Evolutionary conservation across 2,797 vertebrate species (phyloP), one percentile per base, ranked within the genome.

Genomic region (Psittacula derbiana): DNA sequence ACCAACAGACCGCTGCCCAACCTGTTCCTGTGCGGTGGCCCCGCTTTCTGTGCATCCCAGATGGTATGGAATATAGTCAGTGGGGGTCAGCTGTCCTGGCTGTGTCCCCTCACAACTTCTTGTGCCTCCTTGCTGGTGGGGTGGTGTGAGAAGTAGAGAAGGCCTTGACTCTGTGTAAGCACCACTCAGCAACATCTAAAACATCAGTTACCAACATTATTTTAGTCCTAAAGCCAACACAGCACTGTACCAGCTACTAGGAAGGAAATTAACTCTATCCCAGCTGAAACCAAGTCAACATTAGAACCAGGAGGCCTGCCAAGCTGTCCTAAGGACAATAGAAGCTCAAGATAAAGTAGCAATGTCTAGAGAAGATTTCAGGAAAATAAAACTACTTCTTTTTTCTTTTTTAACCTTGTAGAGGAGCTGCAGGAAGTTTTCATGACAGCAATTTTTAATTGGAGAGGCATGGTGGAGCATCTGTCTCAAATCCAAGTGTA

Each of bases 401-500:
- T 23, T 43, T 58, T 31, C 33, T 25, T 71, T 78, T 76, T 61
- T 55, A 84, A 55, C 21, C 40, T 76, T 43, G 27, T 65, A 62
- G 55, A 44, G 11, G 47, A 70, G n/a, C 53, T 89, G 80, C 78
- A 80, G 78, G 50, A 88, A 87, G 86, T 82, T 90, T 80, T 79
- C 73, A 58, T 31, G 58, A 75, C 23, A 61, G 78, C 80, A 36
- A 8, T 38, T 86, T 83, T 65, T 88, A 93, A 96, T 57, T 43
- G 83, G 64, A 71, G 84, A 84, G 55, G 86, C 70, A 89, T 79
- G 91, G 78, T 58, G n/a, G 86, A 94, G 80, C 91, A 95, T 95
- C 86, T 96, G 95, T 84, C 86, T 94, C 89, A 94, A 94, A 94
- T 94, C 79, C 89, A 89, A 85, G 84, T 60, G 67, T 80, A 76